Percentiles rank a stretch among this genome's conserved stretches.
Evolutionary conservation across 2,113 vertebrate species (phyloP).

Genomic region (Cacatua alba): DNA sequence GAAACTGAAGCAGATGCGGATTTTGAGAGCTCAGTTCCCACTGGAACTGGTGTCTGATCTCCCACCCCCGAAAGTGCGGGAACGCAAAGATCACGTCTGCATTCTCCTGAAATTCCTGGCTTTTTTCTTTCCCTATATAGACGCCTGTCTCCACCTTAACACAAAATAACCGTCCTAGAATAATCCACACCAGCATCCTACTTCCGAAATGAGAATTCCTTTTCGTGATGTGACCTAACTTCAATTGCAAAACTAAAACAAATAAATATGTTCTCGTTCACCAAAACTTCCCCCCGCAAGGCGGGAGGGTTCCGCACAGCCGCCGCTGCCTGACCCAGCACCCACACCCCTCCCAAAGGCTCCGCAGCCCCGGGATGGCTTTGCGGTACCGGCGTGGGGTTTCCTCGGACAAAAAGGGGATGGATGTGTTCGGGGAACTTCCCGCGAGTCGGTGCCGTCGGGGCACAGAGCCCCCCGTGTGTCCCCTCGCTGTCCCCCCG

Average conservation of each 20-base stretch:
- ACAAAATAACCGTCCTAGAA: neutral
- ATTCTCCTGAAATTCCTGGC: accelerated
- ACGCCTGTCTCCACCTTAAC: neutral
- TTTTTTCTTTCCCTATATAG: neutral
- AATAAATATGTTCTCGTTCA: accelerated
- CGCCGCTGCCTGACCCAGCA: neutral
- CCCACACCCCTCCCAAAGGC: too few species aligned
- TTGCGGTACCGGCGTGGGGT: neutral
- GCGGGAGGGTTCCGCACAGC: too few species aligned
- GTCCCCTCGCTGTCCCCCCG: neutral
- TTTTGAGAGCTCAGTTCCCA: neutral
- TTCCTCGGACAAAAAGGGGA: neutral
- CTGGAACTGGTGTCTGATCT: neutral
- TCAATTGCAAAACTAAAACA: neutral
- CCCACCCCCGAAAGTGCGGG: neutral
- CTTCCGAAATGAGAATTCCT: neutral
- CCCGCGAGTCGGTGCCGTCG: neutral
- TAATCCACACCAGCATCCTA: neutral
- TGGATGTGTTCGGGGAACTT: neutral
- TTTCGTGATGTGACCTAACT: neutral
- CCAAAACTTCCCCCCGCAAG: neutral
- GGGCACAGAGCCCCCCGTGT: neutral
- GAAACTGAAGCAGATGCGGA: neutral
- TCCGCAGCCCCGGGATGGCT: neutral
- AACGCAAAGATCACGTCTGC: neutral